Evolutionary conservation across 2,113 vertebrate species (phyloP).

Genomic region (Tupaia chinensis): DNA sequence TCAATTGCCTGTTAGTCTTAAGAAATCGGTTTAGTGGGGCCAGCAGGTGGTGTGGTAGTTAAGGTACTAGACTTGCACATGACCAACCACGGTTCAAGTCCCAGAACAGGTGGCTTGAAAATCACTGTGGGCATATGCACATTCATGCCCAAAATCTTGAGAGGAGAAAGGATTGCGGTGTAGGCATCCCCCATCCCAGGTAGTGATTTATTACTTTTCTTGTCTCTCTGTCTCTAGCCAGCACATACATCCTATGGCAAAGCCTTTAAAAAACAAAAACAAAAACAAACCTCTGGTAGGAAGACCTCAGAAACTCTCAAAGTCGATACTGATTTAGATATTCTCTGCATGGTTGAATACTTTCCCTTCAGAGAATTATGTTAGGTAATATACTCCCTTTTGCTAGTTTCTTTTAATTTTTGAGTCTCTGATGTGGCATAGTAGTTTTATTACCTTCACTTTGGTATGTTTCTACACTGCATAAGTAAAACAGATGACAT

Average conservation of each 20-base stretch:
- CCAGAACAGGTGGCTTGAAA: too few species aligned
- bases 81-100: too few species aligned
- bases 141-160: too few species aligned
- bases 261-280: too few species aligned
- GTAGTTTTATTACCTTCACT: slow-evolving; percentile 5
- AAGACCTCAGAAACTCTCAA: not conserved
- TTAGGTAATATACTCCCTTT: not conserved
- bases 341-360: slow-evolving; percentile 25
- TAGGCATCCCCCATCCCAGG: too few species aligned
- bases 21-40: not conserved
- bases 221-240: too few species aligned
- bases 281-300: not conserved
- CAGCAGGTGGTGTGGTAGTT: too few species aligned
- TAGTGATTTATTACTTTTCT: too few species aligned
- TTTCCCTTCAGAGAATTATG: not conserved
- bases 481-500: not conserved
- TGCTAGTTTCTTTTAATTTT: not conserved
- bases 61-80: too few species aligned
- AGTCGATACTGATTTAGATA: slow-evolving; percentile 1
- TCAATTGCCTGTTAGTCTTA: not conserved
- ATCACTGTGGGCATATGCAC: too few species aligned
- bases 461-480: not conserved
- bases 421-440: not conserved
- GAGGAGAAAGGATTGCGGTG: too few species aligned
- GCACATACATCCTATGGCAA: too few species aligned